Evolutionary conservation across 2,113 vertebrate genomes (phyloP), one percentile per base, ranked within the genome.

Genomic region (Phyllostomus discolor): DNA sequence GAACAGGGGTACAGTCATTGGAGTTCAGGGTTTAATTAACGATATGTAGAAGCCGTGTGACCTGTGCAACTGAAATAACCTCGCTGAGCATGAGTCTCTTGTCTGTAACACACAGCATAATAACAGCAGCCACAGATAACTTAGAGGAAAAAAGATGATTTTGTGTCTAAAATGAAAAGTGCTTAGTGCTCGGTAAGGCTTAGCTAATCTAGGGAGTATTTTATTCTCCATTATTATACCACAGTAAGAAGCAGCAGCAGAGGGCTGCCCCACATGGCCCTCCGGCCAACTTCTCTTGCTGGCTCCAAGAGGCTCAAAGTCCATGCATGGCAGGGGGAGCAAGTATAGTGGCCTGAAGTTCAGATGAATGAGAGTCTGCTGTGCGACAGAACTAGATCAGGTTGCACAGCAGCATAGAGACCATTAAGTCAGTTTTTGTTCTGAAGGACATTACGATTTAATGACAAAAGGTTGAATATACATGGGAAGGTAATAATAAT

Each of bases 321-420:
- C 46, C 66, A 52, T 0, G 43, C 26, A 50, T 4, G 31, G 26
- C 64, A n/a, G n/a, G 46, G 35, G 7, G 12, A 46, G 5, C 0
- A 16, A 48, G 5, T 10, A 26, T 1, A 10, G 0, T 41, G 59
- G 31, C 20, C 10, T 7, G 4, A 35, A 24, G 52, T 0, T 4
- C 2, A 69, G 50, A 24, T 28, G 43, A 69, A 41, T 3, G 24
- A 79, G n/a, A 52, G 28, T 8, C 26, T 62, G 28, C 31, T 26
- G 1, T 4, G 48, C 33, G 54, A 50, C 35, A 62, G 24, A 10
- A 35, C 46, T 1, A 0, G 1, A 43, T 10, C 1, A 17, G 20
- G 22, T 9, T 14, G 62, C 10, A 46, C 0, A 1, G 69, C 67
- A 62, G n/a, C 86, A 17, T 2, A 19, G 10, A 57, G 22, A 52